Conservation (phyloP, 2,113 vertebrate species). For the Nothobranchius kuhntae region DNA sequence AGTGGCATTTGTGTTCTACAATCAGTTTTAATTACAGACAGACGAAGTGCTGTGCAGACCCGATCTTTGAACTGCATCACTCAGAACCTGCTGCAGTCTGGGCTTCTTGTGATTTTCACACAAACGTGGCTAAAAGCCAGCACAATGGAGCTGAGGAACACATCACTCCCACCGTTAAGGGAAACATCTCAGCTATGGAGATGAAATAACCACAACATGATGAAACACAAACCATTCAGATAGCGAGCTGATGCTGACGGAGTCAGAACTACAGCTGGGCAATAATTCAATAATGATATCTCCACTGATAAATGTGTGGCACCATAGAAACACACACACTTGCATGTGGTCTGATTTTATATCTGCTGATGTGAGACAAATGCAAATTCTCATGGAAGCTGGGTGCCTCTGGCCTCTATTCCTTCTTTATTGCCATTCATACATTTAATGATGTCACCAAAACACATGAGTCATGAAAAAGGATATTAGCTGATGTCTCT, state of each 20-base stretch:
- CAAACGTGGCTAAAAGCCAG: background rate
- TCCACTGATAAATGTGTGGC: no score
- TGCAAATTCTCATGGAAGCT: slow-evolving; percentile 31
- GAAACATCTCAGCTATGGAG: no score
- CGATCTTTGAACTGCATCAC: slow-evolving; percentile 1
- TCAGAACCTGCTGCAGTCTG: background rate
- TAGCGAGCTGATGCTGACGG: no score
- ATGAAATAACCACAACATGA: no score
- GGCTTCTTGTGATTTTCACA: background rate
- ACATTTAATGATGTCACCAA: slow-evolving; percentile 49
- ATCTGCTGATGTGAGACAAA: slow-evolving; percentile 47
- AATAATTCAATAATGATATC: no score
- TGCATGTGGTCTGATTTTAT: background rate
- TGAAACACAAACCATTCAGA: no score
- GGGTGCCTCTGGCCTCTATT: slow-evolving; percentile 28
- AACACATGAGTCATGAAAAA: slow-evolving; percentile 51
- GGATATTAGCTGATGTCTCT: slow-evolving; percentile 20
- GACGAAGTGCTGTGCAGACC: background rate
- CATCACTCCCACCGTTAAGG: no score
- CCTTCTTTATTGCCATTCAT: slow-evolving; percentile 33
- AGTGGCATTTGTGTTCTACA: background rate
- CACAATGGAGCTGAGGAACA: no score
- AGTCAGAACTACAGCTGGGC: no score
- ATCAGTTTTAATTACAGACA: background rate
- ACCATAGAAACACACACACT: background rate